Base-by-base conservation (phyloP, 2,113 vertebrate species). In the Promerops cafer region DNA sequence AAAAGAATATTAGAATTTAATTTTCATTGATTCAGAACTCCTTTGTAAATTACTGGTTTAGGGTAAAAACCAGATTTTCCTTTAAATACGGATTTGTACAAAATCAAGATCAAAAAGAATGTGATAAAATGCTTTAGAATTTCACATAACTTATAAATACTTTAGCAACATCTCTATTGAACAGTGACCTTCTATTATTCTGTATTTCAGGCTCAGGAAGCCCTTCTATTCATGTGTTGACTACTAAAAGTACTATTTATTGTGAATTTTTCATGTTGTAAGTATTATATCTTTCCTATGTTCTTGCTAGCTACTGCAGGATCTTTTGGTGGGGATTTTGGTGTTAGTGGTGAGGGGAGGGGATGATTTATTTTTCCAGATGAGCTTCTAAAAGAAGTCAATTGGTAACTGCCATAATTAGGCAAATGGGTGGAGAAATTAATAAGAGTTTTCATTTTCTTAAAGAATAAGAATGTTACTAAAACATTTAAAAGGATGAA, bases 11-110 rank as follows among this genome's bases (percentile, higher is more conserved):
- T 77, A 70, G 18, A 74, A 80, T 63, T 94, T 63, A 91, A 85
- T 94, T 59, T 66, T 53, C 37, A 50, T 68, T 49, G 28, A 80
- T 79, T 85, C 40, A 65, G 37, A 84, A 45, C 39, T 65, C 57
- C 63, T 91, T 64, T 80, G 13, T 24, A 93, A 95, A 90, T 96
- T 82, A 49, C 13, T 47, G 52, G 45, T 69, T 93, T 83, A 59
- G 42, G 16, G 24, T 93, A 65, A 89, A 93, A 72, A 83, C 17
- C 8, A 66, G 56, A 17, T 70, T 90, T 85, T n/a, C 30, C 42
- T 57, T 83, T 86, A 69, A 83, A 81, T 42, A 11, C 14, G 4
- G 2, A 24, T 89, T 85, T 91, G 61, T 65, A 30, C n/a, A 76
- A 87, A 95, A 90, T 72, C 22, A 56, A 57, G 40, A 89, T 57